Evolutionary conservation across 1,140 invertebrate genomes (phyloP).

Genomic region (Caerostris darwini): DNA sequence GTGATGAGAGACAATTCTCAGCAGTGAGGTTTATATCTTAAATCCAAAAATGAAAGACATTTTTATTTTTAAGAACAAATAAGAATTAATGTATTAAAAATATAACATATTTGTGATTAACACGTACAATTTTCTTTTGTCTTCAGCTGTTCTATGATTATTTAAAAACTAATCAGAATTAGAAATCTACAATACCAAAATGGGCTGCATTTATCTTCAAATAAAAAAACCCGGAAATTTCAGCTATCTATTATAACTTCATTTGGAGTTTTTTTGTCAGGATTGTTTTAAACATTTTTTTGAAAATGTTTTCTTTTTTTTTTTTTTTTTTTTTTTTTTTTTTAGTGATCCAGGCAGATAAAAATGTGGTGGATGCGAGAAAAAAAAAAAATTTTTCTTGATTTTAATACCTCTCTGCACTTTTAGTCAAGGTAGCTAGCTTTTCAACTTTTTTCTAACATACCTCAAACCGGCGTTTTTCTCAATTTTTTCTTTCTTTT

Average conservation of each 20-base stretch:
- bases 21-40: no score
- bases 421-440: background rate
- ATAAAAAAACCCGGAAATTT: background rate
- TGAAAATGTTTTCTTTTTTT: background rate
- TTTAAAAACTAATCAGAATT: no score
- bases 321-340: no score
- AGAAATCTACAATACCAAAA: no score
- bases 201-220: no score
- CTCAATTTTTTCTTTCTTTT: background rate
- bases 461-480: background rate
- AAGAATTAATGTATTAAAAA: no score
- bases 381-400: background rate
- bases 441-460: background rate
- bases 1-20: no score
- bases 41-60: no score
- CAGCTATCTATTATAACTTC: slow-evolving; percentile 18
- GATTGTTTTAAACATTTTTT: background rate
- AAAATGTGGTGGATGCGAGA: background rate
- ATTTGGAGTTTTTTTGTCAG: background rate
- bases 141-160: no score
- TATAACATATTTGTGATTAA: no score
- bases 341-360: background rate
- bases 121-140: no score
- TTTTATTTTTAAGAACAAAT: no score
- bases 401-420: slow-evolving; percentile 11